Evolutionary conservation across 1,140 invertebrate genomes (phyloP), one percentile per base, ranked within the genome.

Genomic region (Drosophila bipectinata): DNA sequence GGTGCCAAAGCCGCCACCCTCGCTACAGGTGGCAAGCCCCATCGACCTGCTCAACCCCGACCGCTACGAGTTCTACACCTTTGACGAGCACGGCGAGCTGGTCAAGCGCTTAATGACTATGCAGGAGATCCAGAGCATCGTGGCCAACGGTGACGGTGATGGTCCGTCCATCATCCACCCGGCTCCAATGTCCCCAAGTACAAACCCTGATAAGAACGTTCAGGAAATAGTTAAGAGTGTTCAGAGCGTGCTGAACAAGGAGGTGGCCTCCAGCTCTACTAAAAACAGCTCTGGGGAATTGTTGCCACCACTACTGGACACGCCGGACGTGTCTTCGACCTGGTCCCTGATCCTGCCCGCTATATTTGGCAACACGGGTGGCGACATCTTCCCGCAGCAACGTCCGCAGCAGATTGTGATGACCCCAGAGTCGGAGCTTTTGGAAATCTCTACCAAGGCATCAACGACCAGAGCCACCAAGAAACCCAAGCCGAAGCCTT

Each of bases 31-130:
- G 3, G 95, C 95, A n/a, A 96, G 96, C 56, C 96, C 96, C 3
- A 95, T 95, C 0, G 94, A 95, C 76, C 92, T 97, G 3, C 90
- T 96, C 3, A 95, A 95, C 66, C 96, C 96, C 3, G 96, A 97
- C 81, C 93, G 94, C 92, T 97, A 97, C 92, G 96, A 97, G 90
- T 97, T 97, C 89, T 97, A 96, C 80, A 97, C 96, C 1, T 96
- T 97, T 78, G 95, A 97, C 80, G 95, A 96, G 76, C 94, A 94
- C 45, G 96, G 96, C 21, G 95, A 97, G 80, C 93, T 97, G 21
- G 94, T 97, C 1, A 96, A 96, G 80, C 93, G 95, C 69, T 93
- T 97, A 30, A 97, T 97, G 96, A 96, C 96, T 28, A 92, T 96
- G 75, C 93, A 96, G 76, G 95, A 97, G 92, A 97, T 97, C 59